These are phyloP conservation scores for Taphrorychus bicolor DNA, from an alignment of 2,888 invertebrate genomes.

Conservation along the genomic window DNA sequence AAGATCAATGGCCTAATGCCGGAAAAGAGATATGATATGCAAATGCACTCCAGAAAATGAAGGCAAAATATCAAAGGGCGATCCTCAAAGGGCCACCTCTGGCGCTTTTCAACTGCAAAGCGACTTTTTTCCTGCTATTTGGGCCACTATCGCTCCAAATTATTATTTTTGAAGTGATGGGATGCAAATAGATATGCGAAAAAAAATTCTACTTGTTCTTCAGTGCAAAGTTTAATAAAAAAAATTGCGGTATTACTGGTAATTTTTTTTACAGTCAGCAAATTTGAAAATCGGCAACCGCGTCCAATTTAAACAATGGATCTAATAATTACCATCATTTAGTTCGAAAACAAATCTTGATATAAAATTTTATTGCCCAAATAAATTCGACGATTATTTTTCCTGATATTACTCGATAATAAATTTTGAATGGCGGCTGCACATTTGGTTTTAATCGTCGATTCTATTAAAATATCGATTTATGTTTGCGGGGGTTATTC, in stretches of 20 bases:
- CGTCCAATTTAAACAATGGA: background rate
- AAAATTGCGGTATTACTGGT: no score
- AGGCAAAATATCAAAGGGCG: conserved; percentile 29
- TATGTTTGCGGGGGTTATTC: background rate
- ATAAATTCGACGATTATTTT: conserved; percentile 1
- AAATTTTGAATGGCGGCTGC: conserved; percentile 3
- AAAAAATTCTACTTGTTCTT: background rate
- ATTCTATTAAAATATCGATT: conserved; percentile 7
- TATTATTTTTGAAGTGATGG: conserved; percentile 23
- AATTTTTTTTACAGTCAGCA: background rate
- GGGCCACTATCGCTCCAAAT: conserved; percentile 18
- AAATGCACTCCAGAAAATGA: conserved; percentile 49
- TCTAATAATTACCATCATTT: background rate
- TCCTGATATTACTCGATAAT: background rate
- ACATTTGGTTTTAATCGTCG: conserved; percentile 7
- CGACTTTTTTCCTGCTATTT: conserved; percentile 15
- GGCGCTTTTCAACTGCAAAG: conserved; percentile 9
- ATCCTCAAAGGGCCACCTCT: conserved; percentile 12
- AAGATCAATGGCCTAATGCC: conserved; percentile 17
- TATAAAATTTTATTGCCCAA: background rate
- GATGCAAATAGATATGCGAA: background rate
- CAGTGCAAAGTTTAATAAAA: no score
- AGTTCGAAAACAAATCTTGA: background rate
- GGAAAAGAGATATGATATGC: conserved; percentile 49
- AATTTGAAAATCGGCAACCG: background rate